phyloP scores from a whole-genome alignment of 2,888 invertebrate species.

The Panopea generosa region DNA sequence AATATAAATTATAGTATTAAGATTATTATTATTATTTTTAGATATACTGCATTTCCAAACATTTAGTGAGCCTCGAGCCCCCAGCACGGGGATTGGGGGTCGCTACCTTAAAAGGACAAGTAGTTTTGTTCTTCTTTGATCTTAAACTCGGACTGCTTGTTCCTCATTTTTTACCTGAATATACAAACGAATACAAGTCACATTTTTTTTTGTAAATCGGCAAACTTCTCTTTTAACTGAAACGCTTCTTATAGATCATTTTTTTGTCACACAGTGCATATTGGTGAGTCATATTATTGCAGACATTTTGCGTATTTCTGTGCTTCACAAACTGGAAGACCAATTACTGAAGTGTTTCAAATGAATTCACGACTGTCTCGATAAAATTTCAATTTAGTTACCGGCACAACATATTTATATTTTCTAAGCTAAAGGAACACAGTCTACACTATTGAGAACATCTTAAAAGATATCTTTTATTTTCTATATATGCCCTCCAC shows the following conservation, averaged over 20 bases:
- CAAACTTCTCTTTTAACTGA: not conserved
- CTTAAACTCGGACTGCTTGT: conserved; percentile 18
- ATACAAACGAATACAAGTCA: conserved; percentile 35
- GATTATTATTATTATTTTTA: conserved; percentile 37
- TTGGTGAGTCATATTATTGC: too few species aligned
- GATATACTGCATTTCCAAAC: conserved; percentile 61
- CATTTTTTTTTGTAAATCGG: not conserved
- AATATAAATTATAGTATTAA: conserved; percentile 52
- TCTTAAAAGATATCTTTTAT: too few species aligned
- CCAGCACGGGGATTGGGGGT: conserved; percentile 26
- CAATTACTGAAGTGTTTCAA: too few species aligned
- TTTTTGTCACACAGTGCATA: too few species aligned
- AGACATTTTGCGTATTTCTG: too few species aligned
- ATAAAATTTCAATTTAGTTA: too few species aligned
- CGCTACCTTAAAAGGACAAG: conserved; percentile 52
- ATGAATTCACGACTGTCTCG: too few species aligned
- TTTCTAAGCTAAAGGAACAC: too few species aligned
- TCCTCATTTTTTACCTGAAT: conserved; percentile 55
- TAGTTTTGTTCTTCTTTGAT: conserved; percentile 11
- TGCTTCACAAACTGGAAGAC: too few species aligned
- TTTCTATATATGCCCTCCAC: too few species aligned
- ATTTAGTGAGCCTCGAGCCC: conserved; percentile 60
- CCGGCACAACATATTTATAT: too few species aligned
- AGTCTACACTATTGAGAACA: too few species aligned
- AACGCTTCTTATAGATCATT: not conserved